Percentiles rank a stretch among this genome's conserved stretches.
Conservation (phyloP, 1,140 invertebrate species). For the Brachionus paranguensis region DNA sequence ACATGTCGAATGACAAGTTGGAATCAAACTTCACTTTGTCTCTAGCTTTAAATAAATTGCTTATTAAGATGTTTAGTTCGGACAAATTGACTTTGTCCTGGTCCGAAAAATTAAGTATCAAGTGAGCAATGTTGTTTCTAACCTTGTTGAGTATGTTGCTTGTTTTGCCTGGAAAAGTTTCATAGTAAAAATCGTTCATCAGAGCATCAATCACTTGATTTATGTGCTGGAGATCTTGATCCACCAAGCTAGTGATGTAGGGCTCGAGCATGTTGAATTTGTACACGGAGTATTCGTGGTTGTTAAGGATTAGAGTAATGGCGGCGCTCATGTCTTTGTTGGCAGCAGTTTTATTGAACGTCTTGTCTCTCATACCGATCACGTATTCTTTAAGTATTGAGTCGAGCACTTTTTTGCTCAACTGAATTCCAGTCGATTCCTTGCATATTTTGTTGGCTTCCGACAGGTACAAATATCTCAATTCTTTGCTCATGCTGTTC, state of each 20-base stretch:
- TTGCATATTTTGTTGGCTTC: background rate
- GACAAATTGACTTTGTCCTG: background rate
- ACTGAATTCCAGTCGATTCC: background rate
- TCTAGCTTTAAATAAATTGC: background rate
- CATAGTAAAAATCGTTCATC: conserved; percentile 15
- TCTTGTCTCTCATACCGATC: background rate
- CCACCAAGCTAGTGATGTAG: background rate
- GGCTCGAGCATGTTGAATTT: conserved; percentile 16
- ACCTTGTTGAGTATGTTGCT: background rate
- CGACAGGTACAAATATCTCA: background rate
- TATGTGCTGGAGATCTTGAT: background rate
- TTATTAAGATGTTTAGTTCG: background rate
- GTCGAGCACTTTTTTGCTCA: conserved; percentile 16
- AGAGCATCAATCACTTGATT: background rate
- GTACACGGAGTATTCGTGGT: conserved; percentile 22
- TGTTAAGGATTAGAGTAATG: background rate
- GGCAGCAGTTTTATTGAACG: background rate
- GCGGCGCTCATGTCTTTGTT: background rate
- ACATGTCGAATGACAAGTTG: background rate
- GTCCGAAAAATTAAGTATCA: background rate
- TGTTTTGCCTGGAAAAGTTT: conserved; percentile 22
- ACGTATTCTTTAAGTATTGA: conserved; percentile 17
- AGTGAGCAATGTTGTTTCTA: background rate
- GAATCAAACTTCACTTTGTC: background rate
- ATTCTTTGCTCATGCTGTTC: background rate